phyloP scores from a whole-genome alignment of 2,113 vertebrate genomes.

The Mesoclemmys tuberculata region DNA sequence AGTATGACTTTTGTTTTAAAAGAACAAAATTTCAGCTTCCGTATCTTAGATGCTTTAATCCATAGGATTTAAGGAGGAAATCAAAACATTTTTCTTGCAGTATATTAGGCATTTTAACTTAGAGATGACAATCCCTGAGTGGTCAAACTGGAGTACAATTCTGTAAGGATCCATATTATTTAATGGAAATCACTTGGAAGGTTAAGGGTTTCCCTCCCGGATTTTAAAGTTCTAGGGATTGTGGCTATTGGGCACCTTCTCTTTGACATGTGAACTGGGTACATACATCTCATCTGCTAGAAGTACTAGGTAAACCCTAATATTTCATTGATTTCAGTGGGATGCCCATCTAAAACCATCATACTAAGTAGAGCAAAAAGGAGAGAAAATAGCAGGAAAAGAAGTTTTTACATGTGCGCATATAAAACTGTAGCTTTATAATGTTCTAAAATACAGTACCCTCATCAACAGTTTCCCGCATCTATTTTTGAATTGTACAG shows the following conservation, averaged over 20 bases:
- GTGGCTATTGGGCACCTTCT: neutral
- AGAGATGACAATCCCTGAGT: neutral
- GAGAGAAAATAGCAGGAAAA: neutral
- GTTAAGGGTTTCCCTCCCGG: rapidly evolving
- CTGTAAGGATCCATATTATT: neutral
- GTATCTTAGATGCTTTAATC: neutral
- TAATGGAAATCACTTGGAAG: neutral
- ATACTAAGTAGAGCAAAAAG: neutral
- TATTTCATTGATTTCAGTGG: neutral
- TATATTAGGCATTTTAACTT: neutral
- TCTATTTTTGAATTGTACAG: neutral
- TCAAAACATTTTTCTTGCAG: rapidly evolving
- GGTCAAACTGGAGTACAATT: neutral
- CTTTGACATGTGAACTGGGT: neutral
- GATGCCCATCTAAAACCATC: conserved; percentile 13
- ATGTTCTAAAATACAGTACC: neutral
- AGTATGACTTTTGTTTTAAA: rapidly evolving
- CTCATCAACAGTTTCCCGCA: neutral
- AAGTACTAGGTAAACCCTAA: neutral
- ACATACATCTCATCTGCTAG: neutral
- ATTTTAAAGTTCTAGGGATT: neutral
- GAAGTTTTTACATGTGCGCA: neutral
- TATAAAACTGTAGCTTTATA: neutral
- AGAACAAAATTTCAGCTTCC: neutral
- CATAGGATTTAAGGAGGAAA: neutral